phyloP scores from a whole-genome alignment of 2,888 invertebrate species.

The Hipparchia sbordonii region DNA sequence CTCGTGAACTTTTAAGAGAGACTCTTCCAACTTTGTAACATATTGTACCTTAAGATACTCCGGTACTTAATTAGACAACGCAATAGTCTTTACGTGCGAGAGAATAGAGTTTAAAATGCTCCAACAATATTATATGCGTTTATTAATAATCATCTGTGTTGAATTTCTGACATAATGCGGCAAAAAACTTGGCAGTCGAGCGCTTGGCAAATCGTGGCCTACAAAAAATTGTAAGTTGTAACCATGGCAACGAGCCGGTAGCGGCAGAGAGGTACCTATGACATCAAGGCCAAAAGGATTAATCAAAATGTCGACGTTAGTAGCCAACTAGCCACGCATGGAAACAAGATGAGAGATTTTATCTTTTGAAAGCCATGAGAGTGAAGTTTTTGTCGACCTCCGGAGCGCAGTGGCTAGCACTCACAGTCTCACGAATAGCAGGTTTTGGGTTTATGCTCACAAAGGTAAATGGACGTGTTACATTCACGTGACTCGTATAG shows the following conservation, averaged over 20 bases:
- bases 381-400: too few relatives aligned
- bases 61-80: conserved; percentile 7
- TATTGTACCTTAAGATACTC: conserved; percentile 15
- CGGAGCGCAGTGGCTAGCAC: too few relatives aligned
- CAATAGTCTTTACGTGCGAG: neutral
- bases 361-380: neutral
- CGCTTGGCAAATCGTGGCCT: conserved; percentile 49
- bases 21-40: conserved; percentile 20
- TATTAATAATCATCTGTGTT: conserved; percentile 32
- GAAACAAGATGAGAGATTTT: neutral
- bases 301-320: neutral
- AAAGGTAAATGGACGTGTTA: too few relatives aligned
- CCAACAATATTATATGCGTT: neutral
- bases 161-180: conserved; percentile 54
- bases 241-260: conserved; percentile 31
- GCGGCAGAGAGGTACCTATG: neutral
- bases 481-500: too few relatives aligned
- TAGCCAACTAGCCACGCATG: neutral
- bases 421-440: too few relatives aligned
- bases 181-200: conserved; percentile 56
- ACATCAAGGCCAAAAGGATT: conserved; percentile 15
- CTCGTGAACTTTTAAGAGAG: neutral
- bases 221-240: conserved; percentile 27
- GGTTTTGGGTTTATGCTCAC: too few relatives aligned
- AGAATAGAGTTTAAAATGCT: neutral